Conservation (phyloP, 23 tunicate genomes). For the Trididemnum miniatum region DNA sequence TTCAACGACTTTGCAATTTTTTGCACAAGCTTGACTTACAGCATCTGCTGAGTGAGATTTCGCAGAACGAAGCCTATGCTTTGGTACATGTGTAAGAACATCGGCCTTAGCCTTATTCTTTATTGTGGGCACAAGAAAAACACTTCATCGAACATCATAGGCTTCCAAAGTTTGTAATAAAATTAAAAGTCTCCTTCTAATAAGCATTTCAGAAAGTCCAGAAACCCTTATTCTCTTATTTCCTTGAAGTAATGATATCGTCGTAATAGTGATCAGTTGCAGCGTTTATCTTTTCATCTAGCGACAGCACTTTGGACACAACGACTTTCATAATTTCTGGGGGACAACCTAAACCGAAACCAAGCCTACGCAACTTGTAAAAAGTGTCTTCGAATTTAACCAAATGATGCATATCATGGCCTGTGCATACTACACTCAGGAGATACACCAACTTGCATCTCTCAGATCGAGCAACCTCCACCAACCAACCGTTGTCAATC, state of each 20-base stretch:
- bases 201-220: constrained; percentile 34
- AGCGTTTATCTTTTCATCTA: background rate
- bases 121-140: constrained; percentile 13
- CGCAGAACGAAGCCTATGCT: background rate
- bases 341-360: too few relatives aligned
- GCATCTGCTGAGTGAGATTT: background rate
- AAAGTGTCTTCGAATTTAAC: too few relatives aligned
- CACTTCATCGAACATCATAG: constrained; percentile 2
- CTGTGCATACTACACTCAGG: too few relatives aligned
- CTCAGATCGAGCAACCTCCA: too few relatives aligned
- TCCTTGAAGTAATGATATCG: background rate
- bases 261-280: constrained; percentile 25
- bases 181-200: constrained; percentile 16
- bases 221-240: constrained; percentile 25
- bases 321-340: too few relatives aligned
- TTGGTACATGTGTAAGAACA: constrained; percentile 12
- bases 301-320: background rate
- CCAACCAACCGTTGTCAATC: too few relatives aligned
- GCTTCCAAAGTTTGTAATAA: constrained; percentile 28
- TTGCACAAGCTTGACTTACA: background rate
- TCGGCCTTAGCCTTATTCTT: constrained; percentile 23
- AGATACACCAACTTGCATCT: too few relatives aligned
- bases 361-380: too few relatives aligned
- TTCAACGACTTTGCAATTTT: background rate
- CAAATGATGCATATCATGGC: too few relatives aligned